Conservation (phyloP, 2,888 invertebrate genomes). For the Nomada ferruginata region DNA sequence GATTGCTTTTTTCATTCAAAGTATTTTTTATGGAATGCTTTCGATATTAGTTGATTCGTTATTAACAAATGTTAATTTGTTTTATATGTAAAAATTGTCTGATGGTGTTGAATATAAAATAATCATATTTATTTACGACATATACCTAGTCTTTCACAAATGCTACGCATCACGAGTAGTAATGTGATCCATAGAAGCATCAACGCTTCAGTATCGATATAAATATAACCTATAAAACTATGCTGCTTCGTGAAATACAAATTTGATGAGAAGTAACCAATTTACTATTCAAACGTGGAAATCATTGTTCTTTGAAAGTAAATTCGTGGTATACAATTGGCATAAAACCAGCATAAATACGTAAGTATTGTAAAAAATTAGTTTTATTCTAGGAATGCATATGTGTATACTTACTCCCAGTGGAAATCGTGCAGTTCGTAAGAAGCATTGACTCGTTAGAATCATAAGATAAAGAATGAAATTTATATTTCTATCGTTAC, state of each 20-base stretch:
- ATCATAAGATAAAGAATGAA: no score
- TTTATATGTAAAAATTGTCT: neutral
- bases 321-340: neutral
- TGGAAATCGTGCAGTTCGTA: no score
- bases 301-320: neutral
- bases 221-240: conserved; percentile 14
- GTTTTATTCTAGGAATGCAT: neutral
- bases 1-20: neutral
- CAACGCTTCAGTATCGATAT: neutral
- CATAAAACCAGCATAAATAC: neutral
- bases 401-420: neutral
- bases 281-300: neutral
- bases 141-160: neutral
- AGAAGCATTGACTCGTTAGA: no score
- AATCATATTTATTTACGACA: neutral
- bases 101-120: neutral
- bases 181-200: neutral
- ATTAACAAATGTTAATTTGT: neutral
- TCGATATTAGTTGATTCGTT: neutral
- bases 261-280: neutral
- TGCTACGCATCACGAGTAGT: neutral
- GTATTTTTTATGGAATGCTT: neutral
- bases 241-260: neutral
- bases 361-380: neutral
- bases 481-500: no score